These are phyloP conservation scores for Lepidocyrtoides sp. DNA, from an alignment of 2,888 invertebrate genomes.

Conservation along the genomic window DNA sequence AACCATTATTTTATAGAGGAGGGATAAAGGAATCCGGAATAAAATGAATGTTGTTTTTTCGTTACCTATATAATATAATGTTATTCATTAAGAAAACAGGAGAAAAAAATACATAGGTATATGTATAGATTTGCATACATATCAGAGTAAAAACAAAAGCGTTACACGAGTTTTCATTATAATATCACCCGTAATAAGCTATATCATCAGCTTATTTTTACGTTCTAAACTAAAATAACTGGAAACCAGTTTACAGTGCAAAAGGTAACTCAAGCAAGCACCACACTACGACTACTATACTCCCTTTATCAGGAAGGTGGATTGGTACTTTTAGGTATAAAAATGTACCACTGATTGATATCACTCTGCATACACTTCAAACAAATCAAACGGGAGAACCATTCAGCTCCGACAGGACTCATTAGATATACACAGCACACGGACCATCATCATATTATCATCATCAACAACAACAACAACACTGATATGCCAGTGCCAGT, in stretches of 20 bases:
- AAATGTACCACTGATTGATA: background rate
- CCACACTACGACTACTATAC: background rate
- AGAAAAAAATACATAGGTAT: conserved; percentile 28
- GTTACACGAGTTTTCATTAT: conserved; percentile 23
- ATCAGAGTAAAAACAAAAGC: background rate
- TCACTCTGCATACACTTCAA: background rate
- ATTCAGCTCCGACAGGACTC: background rate
- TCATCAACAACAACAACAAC: background rate
- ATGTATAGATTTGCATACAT: conserved; percentile 38
- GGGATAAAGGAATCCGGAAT: conserved; percentile 65
- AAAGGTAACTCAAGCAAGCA: background rate
- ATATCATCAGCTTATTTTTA: conserved; percentile 42
- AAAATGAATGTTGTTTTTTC: conserved; percentile 25
- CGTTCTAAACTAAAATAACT: conserved; percentile 49
- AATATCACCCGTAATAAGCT: background rate
- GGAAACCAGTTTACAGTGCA: conserved; percentile 68
- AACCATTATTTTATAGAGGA: conserved; percentile 27
- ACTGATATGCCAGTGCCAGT: background rate
- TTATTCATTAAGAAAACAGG: conserved; percentile 70
- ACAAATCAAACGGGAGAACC: background rate
- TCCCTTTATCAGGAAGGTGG: no score
- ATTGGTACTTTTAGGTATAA: background rate
- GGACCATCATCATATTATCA: background rate
- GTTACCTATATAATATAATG: conserved; percentile 22
- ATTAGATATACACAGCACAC: conserved; percentile 1